These are phyloP conservation scores for Nyctibius bracteatus DNA, from an alignment of 2,113 vertebrate genomes.

Conservation along the genomic window DNA sequence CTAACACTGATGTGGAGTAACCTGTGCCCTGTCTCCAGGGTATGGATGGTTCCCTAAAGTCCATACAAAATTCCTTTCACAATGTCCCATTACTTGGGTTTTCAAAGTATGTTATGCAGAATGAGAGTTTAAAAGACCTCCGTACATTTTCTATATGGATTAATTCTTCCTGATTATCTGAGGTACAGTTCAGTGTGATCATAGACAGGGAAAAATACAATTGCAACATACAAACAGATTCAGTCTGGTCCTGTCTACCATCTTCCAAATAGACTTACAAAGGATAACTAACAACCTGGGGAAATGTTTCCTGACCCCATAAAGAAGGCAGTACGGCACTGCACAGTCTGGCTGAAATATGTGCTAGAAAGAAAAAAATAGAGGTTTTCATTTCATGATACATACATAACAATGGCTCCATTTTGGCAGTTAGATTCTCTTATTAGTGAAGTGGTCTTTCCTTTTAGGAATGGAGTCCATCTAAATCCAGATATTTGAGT, in stretches of 20 bases:
- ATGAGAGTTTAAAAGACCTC: not conserved
- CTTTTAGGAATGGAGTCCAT: not conserved
- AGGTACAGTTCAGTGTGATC: not conserved
- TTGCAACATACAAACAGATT: not conserved
- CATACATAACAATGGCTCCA: not conserved
- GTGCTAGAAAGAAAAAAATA: not conserved
- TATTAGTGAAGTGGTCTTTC: not conserved
- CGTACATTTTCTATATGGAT: not conserved
- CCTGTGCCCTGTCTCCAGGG: fast-evolving
- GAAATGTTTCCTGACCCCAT: not conserved
- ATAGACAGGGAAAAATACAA: not conserved
- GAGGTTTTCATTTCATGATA: not conserved
- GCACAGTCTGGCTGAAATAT: not conserved
- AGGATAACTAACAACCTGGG: not conserved
- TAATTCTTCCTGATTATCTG: not conserved
- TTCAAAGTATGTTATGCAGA: not conserved
- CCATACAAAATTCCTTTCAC: not conserved
- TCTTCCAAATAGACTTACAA: not conserved
- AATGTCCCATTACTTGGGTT: not conserved
- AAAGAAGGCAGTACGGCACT: not conserved
- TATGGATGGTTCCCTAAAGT: not conserved
- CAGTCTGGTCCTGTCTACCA: not conserved
- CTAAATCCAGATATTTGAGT: not conserved
- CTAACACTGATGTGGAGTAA: not conserved
- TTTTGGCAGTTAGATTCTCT: not conserved